Evolutionary conservation across 2,888 invertebrate species (phyloP), one percentile per base, ranked within the genome.

Genomic region (Leptinotarsa juncta): DNA sequence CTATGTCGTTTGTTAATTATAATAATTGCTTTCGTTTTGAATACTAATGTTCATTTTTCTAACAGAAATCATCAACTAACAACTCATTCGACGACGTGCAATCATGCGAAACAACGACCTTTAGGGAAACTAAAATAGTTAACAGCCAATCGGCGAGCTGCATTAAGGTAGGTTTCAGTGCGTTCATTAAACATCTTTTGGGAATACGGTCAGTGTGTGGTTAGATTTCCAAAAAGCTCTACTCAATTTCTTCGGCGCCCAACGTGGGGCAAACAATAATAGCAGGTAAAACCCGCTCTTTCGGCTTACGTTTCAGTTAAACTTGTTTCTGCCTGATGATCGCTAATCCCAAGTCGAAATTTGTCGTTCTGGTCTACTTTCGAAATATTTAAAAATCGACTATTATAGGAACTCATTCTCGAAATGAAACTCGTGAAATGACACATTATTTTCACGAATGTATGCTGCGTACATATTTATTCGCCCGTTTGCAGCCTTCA

Each of bases 131-230:
- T 82, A 88, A 91, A 80, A 88, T 94, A 82, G 91, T 92, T 73
- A 92, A 92, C 86, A 93, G 93, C 84, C 91, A 92, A 83, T 94
- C 93, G 77, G 90, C 93, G 81, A 93, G 92, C 85, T 93, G 92
- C 82, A 93, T 94, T 85, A 93, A 93, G 93, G 94, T 93, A 77
- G 77, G 83, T 80, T 72, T 51, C 51, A 51, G 4, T n/a, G 15
- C 4, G 16, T 51, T 51, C 51, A 14, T 10, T 42, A 42, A 10
- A 10, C 20, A 42, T 42, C 10, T 42, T 10, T 42, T 3, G 12
- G 10, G 2, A 2, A 42, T 42, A 42, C 42, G 42, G 42, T 42
- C 42, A 42, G 12, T 42, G 42, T 42, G 10, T 16, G 7, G 51
- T 51, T 51, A 16, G 51, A 16, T 51, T 51, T n/a, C 4, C n/a